Percentiles rank a stretch among this genome's conserved stretches.
Conservation (phyloP, 2,888 invertebrate genomes). For the Acanthacorydalis orientalis region DNA sequence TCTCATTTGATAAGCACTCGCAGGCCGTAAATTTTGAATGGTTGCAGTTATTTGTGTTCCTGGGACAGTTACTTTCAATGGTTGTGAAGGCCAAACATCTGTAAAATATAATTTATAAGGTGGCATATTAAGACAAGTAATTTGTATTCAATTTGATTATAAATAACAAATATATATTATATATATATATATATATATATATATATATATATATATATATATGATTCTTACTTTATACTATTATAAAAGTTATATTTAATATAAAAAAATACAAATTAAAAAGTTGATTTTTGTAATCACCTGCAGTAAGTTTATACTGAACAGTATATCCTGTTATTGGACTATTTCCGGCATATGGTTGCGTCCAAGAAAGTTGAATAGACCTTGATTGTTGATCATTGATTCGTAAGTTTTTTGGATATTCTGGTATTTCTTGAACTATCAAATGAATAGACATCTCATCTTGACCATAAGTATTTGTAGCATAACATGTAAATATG, state of each 20-base stretch:
- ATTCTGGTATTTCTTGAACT: slow-evolving; percentile 82
- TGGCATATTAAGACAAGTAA: too few species aligned
- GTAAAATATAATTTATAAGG: slow-evolving; percentile 14
- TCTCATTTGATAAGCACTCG: slow-evolving; percentile 73
- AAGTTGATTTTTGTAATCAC: slow-evolving; percentile 28
- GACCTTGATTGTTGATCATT: slow-evolving; percentile 72
- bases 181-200: too few species aligned
- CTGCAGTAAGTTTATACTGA: slow-evolving; percentile 73
- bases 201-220: too few species aligned
- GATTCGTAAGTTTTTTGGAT: slow-evolving; percentile 71
- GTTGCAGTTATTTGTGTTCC: slow-evolving; percentile 70
- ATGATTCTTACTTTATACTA: too few species aligned
- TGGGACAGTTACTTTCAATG: slow-evolving; percentile 64
- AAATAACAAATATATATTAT: too few species aligned
- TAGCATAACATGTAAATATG: slow-evolving; percentile 71
- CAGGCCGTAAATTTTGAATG: slow-evolving; percentile 66
- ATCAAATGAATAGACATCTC: slow-evolving; percentile 80
- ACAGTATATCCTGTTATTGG: slow-evolving; percentile 77
- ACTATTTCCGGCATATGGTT: slow-evolving; percentile 78
- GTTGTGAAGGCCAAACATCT: slow-evolving; percentile 72
- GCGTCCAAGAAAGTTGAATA: slow-evolving; percentile 76
- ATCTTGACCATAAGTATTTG: slow-evolving; percentile 80
- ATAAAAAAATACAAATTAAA: too few species aligned
- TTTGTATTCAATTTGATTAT: too few species aligned
- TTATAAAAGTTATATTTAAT: too few species aligned